Percentiles rank a stretch among this genome's conserved stretches.
These are phyloP conservation scores for Graptemys geographica DNA, from an alignment of 2,797 vertebrate species.

Conservation along the genomic window DNA sequence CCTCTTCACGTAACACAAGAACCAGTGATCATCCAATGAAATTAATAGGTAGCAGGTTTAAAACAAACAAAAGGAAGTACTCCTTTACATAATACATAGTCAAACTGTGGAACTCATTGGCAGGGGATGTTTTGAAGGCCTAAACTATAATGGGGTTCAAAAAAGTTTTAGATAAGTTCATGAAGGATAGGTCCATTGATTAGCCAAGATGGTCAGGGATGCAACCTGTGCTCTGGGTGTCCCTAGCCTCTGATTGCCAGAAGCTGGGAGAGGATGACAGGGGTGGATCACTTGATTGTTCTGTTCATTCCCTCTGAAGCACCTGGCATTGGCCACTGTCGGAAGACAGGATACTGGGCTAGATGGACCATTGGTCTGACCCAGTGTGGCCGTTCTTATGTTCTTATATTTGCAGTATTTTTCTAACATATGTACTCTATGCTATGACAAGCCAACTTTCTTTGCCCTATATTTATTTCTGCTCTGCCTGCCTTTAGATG, in stretches of 20 bases:
- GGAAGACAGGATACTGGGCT: too few relatives aligned
- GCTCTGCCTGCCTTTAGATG: not conserved
- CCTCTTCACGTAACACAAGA: not conserved
- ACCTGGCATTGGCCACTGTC: too few relatives aligned
- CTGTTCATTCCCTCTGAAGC: too few relatives aligned
- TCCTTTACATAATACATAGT: too few relatives aligned
- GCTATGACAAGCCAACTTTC: conserved; percentile 4
- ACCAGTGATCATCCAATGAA: not conserved
- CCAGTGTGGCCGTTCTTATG: too few relatives aligned
- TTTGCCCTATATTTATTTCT: not conserved
- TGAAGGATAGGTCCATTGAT: not conserved
- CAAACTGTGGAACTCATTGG: not conserved
- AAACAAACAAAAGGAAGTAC: not conserved
- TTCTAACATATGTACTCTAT: not conserved
- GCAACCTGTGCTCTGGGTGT: too few relatives aligned
- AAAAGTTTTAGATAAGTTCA: not conserved
- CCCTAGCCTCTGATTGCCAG: not conserved
- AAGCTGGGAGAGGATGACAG: not conserved
- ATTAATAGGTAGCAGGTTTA: not conserved
- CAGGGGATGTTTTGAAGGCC: not conserved
- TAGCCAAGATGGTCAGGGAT: not conserved
- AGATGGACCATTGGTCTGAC: too few relatives aligned
- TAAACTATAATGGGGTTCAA: not conserved
- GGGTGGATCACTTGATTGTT: too few relatives aligned
- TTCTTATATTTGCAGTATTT: not conserved